phyloP scores from a whole-genome alignment of 2,797 vertebrate species.

The Eulemur coronatus region DNA sequence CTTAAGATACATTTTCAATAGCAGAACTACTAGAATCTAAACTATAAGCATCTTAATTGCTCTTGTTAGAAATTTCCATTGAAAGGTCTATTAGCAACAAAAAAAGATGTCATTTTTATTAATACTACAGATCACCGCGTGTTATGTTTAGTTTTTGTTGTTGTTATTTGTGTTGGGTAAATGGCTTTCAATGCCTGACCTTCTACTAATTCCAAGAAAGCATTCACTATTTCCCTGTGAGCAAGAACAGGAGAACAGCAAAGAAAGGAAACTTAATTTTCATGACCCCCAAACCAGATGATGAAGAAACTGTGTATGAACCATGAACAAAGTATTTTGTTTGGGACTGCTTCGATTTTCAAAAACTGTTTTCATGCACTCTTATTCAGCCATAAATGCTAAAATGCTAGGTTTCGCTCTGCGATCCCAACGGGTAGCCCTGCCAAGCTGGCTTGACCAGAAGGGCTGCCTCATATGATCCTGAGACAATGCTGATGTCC shows the following conservation, averaged over 20 bases:
- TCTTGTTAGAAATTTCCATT: neutral
- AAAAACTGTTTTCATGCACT: neutral
- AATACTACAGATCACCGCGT: neutral
- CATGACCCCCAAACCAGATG: neutral
- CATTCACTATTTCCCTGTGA: conserved; percentile 24
- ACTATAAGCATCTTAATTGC: neutral
- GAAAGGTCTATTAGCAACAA: conserved; percentile 20
- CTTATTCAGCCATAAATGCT: neutral
- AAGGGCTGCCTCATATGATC: neutral
- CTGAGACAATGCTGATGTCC: neutral
- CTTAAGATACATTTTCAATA: conserved; percentile 43
- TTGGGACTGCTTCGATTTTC: neutral
- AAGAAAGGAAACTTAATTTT: conserved; percentile 23
- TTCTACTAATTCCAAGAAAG: conserved; percentile 28
- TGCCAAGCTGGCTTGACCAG: neutral
- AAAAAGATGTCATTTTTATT: neutral
- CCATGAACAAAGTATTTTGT: neutral
- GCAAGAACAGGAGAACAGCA: neutral
- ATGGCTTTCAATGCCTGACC: neutral
- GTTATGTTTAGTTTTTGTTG: neutral
- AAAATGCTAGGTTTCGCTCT: neutral
- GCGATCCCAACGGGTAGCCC: neutral
- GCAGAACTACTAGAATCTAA: neutral
- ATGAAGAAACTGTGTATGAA: neutral
- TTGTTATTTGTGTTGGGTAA: neutral